Base-by-base conservation (phyloP, 2,888 invertebrate species). In the Polydrusus cervinus region DNA sequence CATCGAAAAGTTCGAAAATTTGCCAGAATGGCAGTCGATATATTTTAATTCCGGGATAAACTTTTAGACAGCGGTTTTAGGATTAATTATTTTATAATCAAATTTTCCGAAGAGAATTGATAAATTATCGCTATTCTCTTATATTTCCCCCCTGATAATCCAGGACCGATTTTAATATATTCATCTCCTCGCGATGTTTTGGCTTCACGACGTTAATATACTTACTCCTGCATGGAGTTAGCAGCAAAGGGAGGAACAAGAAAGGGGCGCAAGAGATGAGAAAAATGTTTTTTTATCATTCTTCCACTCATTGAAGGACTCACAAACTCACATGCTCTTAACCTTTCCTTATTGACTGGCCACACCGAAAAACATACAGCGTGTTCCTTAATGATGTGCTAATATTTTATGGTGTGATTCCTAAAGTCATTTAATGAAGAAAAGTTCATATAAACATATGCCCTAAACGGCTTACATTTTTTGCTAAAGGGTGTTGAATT, bases 11-110 rank as follows among this genome's bases (percentile, higher is more conserved):
- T 78, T 82, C 79, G 78, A 78, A 74, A 78, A 74, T 64, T 78
- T 74, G 71, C 61, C 57, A 65, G 68, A 34, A 34, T 76, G 73
- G 61, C 70, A 81, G 82, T 82, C 82, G 81, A 82, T 82, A 82
- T 81, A 82, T 82, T 82, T 82, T 81, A 81, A 82, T 82, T 82
- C 81, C 20, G 65, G 38, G 51, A 75, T 64, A 82, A 82, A 81
- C 80, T 82, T 82, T 77, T 72, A 78, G 78, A 78, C 78, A 78
- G 78, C 78, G 78, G 78, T 78, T 78, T 78, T 75, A 75, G 78
- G 78, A 78, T 78, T 78, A 78, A 78, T 78, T 78, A 78, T 78
- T 78, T 78, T 78, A 78, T 78, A 78, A 78, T 77, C 76, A 74
- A 75, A 78, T 78, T 78, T 78, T 75, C 78, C 76, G 69, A 76